Conservation (phyloP, 2,888 invertebrate genomes). For the Mamestra brassicae region DNA sequence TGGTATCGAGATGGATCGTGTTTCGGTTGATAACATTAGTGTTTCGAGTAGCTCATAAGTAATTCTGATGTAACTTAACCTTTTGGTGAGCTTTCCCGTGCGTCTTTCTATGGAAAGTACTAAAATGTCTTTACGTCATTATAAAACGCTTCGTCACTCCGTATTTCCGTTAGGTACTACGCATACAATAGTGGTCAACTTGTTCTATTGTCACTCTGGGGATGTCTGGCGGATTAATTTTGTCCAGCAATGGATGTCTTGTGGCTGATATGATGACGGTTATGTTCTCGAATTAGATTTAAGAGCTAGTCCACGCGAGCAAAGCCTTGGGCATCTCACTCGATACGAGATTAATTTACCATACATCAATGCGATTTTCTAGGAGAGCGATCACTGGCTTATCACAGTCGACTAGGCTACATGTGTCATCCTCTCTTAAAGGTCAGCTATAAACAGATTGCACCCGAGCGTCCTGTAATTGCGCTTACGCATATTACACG, state of each 20-base stretch:
- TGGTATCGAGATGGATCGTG: slow-evolving; percentile 7
- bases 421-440: slow-evolving; percentile 43
- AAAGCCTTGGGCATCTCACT: not conserved
- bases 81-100: slow-evolving; percentile 12
- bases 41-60: not conserved
- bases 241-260: not conserved
- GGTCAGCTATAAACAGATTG: slow-evolving; percentile 57
- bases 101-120: slow-evolving; percentile 13
- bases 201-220: not conserved
- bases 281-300: not conserved
- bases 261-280: slow-evolving; percentile 3
- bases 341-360: slow-evolving; percentile 30
- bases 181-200: not conserved
- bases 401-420: slow-evolving; percentile 31
- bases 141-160: not conserved
- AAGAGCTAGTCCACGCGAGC: not conserved
- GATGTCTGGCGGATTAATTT: not conserved
- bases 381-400: slow-evolving; percentile 32
- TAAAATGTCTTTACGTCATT: slow-evolving; percentile 23
- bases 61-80: slow-evolving; percentile 31
- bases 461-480: slow-evolving; percentile 51
- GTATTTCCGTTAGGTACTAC: not conserved
- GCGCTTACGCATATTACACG: slow-evolving; percentile 41
- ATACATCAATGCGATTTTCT: slow-evolving; percentile 44
- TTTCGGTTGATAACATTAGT: slow-evolving; percentile 25